A percentile compares a stretch with the other conserved stretches of the same genome.
These are phyloP conservation scores for Zoanthus gigantus DNA, from an alignment of 92 coral and sea anemone genomes.

Conservation along the genomic window DNA sequence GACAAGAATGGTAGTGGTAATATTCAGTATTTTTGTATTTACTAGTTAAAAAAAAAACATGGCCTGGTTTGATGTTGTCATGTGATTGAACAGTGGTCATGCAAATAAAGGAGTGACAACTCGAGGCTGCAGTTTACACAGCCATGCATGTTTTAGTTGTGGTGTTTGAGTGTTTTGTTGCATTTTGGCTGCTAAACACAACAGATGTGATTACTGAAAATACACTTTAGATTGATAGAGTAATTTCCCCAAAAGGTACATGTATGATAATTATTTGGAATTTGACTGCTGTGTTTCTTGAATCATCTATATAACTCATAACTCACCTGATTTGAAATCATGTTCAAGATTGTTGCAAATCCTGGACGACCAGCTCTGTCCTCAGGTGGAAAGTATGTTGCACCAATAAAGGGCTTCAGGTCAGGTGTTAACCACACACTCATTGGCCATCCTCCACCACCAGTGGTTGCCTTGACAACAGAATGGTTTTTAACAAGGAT, in stretches of 20 bases:
- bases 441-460: conserved; percentile 99
- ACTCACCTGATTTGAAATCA: conserved; percentile 84
- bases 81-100: no score
- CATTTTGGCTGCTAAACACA: no score
- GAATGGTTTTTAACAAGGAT: not conserved
- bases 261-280: not conserved
- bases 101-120: no score
- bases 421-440: conserved; percentile 98
- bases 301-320: not conserved
- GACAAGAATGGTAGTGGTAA: no score
- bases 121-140: no score
- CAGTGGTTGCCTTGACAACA: conserved; percentile 89
- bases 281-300: not conserved
- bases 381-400: conserved; percentile 93
- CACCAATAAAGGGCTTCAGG: conserved; percentile 95
- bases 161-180: no score
- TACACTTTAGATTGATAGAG: no score
- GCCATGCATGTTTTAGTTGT: no score
- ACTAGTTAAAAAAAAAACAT: no score
- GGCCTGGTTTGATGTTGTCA: no score
- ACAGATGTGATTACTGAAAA: no score
- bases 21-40: no score
- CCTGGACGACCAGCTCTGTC: conserved; percentile 95
- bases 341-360: conserved; percentile 83
- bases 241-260: not conserved